Base-by-base conservation (phyloP, 2,888 invertebrate genomes). In the Odontothrips loti region DNA sequence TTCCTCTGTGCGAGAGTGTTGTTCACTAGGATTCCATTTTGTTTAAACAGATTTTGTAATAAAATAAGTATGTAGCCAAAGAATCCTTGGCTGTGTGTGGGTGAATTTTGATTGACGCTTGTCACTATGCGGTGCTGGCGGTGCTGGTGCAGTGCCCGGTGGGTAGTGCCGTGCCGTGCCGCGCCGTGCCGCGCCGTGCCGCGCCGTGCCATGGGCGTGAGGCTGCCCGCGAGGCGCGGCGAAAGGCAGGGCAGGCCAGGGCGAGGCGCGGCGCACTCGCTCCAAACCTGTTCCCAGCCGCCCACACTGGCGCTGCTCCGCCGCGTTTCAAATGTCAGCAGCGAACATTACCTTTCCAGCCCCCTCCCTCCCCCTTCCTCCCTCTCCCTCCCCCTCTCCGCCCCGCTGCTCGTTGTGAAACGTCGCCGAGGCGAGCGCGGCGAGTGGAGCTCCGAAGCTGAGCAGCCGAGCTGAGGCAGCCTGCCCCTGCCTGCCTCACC, bases 241-340 rank as follows among this genome's bases (percentile, higher is more conserved):
- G 3, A 43, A 6, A 2, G 6, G 34, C 34, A 43, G 34, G 6
- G 58, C 51, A 20, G 51, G 58, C 15, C 58, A 17, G 15, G 58
- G 20, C 58, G 58, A 43, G 6, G 20, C 58, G 58, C 11, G 58
- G 58, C 58, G 17, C 58, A 58, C 68, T 27, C 34, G n/a, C n/a
- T n/a, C 68, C 11, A 75, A 75, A 75, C 68, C 68, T 75, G 68
- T 75, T 75, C 68, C 27, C 15, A 12, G 68, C 23, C 68, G 68
- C 68, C 68, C 68, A 75, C 68, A 75, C 68, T 27, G 23, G 58
- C 58, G 34, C 23, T 27, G 68, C 23, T 27, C 68, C 68, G 68
- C 68, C 68, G 68, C 68, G 68, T 75, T 75, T 75, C 68, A 75
- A 75, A 75, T 75, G 68, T 75, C 68, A 75, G 68, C 68, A 27